These are phyloP conservation scores for Chiridota heheva DNA, from an alignment of 35 echinoderm and acorn worm genomes.

Conservation along the genomic window DNA sequence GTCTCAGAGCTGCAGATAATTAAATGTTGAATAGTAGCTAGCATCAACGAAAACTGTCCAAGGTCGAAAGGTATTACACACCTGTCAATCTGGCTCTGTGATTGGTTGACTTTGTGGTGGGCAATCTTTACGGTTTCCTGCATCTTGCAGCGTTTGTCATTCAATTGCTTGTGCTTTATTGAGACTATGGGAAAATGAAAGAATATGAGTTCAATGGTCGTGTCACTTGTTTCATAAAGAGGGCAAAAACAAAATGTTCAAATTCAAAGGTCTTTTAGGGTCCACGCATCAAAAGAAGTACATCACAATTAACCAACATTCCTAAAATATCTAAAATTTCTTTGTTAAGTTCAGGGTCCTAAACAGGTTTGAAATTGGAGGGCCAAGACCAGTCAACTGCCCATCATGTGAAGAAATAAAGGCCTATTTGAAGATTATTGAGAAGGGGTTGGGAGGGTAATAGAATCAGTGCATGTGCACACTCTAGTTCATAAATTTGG, in stretches of 20 bases:
- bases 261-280: background rate
- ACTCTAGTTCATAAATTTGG: too few relatives aligned
- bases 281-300: too few relatives aligned
- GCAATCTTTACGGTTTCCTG: constrained; percentile 63
- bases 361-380: too few relatives aligned
- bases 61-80: background rate
- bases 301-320: too few relatives aligned
- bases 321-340: too few relatives aligned
- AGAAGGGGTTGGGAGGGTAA: too few relatives aligned
- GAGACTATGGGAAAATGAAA: constrained; percentile 15
- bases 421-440: too few relatives aligned
- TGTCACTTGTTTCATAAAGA: background rate
- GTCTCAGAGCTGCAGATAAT: background rate
- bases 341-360: too few relatives aligned
- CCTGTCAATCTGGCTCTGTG: constrained; percentile 51
- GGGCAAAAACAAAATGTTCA: background rate
- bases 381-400: too few relatives aligned
- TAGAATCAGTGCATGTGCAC: too few relatives aligned
- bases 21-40: background rate
- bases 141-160: constrained; percentile 57
- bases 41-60: too few relatives aligned
- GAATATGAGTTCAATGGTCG: background rate
- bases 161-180: constrained; percentile 49
- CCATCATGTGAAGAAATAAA: too few relatives aligned
- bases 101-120: constrained; percentile 59